Conservation (phyloP, 1,140 invertebrate species). For the Trachymyrmex cornetzi region DNA sequence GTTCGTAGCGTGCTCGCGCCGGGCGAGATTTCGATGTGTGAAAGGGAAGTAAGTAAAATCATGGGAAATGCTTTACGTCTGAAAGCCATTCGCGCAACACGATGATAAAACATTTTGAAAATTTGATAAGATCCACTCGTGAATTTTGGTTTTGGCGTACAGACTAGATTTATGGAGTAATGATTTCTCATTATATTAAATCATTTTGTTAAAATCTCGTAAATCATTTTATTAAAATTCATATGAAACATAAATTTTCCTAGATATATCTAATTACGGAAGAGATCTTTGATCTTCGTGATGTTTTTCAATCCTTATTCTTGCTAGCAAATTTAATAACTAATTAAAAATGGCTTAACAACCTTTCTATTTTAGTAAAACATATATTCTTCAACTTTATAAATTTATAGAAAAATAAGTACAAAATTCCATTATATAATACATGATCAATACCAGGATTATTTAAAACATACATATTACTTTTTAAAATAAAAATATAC, state of each 20-base stretch:
- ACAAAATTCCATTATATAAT: background rate
- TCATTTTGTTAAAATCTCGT: slow-evolving; percentile 5
- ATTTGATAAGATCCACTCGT: slow-evolving; percentile 24
- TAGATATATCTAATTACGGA: background rate
- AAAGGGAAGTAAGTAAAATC: slow-evolving; percentile 73
- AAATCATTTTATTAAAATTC: background rate
- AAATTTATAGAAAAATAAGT: background rate
- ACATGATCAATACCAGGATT: background rate
- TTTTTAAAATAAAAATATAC: slow-evolving; percentile 16
- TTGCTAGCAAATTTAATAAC: background rate
- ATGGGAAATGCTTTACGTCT: slow-evolving; percentile 45
- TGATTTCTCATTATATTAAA: slow-evolving; percentile 11
- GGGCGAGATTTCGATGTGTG: slow-evolving; percentile 58
- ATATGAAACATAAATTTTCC: background rate
- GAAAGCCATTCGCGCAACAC: slow-evolving; percentile 38
- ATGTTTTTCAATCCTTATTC: background rate
- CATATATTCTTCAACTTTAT: background rate
- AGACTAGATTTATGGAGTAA: background rate
- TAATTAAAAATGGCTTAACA: background rate
- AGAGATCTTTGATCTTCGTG: background rate
- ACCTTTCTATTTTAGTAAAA: background rate
- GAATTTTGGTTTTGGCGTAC: background rate
- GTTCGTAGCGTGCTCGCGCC: slow-evolving; percentile 1
- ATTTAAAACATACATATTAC: slow-evolving; percentile 20
- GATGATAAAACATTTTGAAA: slow-evolving; percentile 48